Evolutionary conservation across 2,888 invertebrate species (phyloP).

Genomic region (Drosophila birchii): DNA sequence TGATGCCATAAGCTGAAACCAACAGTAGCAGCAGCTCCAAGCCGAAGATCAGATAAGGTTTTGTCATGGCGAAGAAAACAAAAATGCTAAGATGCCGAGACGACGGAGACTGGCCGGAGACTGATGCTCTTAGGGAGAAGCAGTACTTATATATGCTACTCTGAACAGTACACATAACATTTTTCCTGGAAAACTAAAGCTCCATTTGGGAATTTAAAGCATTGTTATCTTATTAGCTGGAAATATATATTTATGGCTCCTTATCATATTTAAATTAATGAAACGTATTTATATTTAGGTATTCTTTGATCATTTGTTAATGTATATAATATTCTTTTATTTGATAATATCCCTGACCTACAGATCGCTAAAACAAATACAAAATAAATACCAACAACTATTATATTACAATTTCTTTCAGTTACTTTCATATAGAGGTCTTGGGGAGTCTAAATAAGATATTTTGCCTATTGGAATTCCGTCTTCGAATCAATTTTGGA

Average conservation of each 20-base stretch:
- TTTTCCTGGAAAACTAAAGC: neutral
- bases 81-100: neutral
- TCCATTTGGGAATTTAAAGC: neutral
- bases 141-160: neutral
- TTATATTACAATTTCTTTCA: neutral
- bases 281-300: neutral
- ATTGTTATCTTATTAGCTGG: too few species aligned
- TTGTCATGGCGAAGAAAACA: neutral
- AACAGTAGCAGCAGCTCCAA: neutral
- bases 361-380: too few species aligned
- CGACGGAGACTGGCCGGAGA: neutral
- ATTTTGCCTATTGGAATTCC: too few species aligned
- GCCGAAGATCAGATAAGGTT: neutral
- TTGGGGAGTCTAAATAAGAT: neutral
- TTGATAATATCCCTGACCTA: too few species aligned
- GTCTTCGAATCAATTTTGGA: slow-evolving; percentile 1
- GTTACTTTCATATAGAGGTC: neutral
- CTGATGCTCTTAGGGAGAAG: neutral
- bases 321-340: neutral
- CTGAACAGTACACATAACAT: neutral
- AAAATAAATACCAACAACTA: too few species aligned
- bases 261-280: neutral
- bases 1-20: neutral
- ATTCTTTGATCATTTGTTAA: neutral
- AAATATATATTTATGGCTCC: neutral